Conservation (phyloP, 2,888 invertebrate species). For the Steromphala cineraria region DNA sequence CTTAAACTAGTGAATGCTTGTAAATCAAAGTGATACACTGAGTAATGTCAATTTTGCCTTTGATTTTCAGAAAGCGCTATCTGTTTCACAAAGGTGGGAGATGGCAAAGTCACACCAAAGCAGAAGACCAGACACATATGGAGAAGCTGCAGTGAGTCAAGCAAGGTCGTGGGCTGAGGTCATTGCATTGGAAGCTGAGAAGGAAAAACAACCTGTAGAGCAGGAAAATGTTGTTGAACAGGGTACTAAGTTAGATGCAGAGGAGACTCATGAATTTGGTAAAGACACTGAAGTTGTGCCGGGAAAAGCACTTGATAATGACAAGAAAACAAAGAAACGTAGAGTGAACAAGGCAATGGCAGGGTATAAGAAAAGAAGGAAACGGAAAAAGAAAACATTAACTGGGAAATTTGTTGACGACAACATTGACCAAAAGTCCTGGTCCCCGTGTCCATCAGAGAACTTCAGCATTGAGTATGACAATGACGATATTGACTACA, state of each 20-base stretch:
- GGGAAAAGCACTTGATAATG: not conserved
- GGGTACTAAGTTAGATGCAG: not conserved
- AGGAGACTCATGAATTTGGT: too few relatives aligned
- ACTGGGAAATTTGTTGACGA: not conserved
- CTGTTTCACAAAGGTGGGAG: too few relatives aligned
- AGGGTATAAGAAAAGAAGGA: not conserved
- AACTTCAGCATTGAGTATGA: conserved; percentile 14
- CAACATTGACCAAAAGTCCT: not conserved
- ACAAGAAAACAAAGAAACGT: not conserved
- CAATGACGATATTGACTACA: conserved; percentile 7
- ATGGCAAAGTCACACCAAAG: too few relatives aligned
- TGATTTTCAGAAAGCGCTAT: too few relatives aligned
- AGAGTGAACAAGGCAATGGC: not conserved
- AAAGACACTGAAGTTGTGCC: not conserved
- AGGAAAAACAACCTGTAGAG: not conserved
- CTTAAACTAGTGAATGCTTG: too few relatives aligned
- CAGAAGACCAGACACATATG: too few relatives aligned
- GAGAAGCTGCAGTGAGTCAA: not conserved
- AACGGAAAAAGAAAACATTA: not conserved
- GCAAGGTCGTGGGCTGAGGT: not conserved
- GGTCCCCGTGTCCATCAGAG: not conserved
- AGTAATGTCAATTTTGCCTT: too few relatives aligned
- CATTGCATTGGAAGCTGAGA: not conserved
- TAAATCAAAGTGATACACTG: too few relatives aligned
- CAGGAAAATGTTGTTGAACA: not conserved